phyloP scores from a whole-genome alignment of 35 echinoderm and acorn worm genomes.

The Ophiothrix spiculata region DNA sequence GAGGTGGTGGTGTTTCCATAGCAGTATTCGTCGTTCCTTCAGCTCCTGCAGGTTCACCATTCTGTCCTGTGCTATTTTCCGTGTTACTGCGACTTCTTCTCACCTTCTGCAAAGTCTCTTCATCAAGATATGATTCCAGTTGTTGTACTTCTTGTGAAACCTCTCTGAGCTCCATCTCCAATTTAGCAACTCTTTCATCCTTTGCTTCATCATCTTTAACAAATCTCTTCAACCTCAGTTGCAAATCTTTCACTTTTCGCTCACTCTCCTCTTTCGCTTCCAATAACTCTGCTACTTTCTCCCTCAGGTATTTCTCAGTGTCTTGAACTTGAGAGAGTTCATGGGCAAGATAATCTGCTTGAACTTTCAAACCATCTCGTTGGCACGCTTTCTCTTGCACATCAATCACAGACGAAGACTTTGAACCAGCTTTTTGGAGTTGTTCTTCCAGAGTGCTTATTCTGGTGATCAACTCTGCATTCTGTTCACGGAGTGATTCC shows the following conservation, averaged over 20 bases:
- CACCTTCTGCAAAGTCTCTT: conserved; percentile 45
- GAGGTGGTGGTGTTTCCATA: conserved; percentile 45
- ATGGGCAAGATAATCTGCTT: conserved; percentile 79
- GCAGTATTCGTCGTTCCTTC: not conserved
- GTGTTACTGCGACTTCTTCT: not conserved
- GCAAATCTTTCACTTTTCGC: conserved; percentile 79
- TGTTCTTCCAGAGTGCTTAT: conserved; percentile 49
- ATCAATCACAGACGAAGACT: not conserved
- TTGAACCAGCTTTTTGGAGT: conserved; percentile 29
- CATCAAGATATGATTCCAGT: conserved; percentile 77
- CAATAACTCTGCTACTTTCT: conserved; percentile 83
- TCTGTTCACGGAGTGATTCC: conserved; percentile 52
- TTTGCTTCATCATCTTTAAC: conserved; percentile 94
- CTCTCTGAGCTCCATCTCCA: conserved; percentile 79
- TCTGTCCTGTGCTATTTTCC: not conserved
- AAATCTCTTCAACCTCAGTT: conserved; percentile 88
- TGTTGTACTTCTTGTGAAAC: conserved; percentile 71
- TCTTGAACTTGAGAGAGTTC: conserved; percentile 82
- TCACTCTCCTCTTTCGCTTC: conserved; percentile 88
- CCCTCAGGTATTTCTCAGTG: conserved; percentile 78
- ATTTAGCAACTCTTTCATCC: conserved; percentile 72
- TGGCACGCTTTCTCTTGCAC: conserved; percentile 38
- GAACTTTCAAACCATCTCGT: conserved; percentile 69
- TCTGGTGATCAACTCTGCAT: conserved; percentile 52
- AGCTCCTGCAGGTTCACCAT: not conserved